Evolutionary conservation across 92 coral and sea anemone species (phyloP).

Genomic region (Montipora capitata): DNA sequence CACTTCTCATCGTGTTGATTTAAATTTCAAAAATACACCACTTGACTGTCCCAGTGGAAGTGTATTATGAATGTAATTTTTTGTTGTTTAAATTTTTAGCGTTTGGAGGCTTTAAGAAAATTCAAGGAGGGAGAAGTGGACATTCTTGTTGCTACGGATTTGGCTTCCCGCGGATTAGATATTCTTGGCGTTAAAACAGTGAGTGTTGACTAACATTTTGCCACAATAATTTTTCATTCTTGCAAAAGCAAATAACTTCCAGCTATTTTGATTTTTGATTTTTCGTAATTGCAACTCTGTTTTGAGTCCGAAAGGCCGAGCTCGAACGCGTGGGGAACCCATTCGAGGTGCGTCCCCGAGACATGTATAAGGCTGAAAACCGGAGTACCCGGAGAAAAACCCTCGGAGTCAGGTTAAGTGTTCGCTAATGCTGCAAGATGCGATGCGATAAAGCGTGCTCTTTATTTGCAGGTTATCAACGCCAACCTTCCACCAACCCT

Average conservation of each 20-base stretch:
- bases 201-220: slow-evolving; percentile 5
- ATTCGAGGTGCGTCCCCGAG: too few relatives aligned
- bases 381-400: too few relatives aligned
- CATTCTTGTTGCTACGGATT: slow-evolving; percentile 93
- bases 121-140: slow-evolving; percentile 94
- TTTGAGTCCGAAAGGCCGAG: too few relatives aligned
- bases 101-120: slow-evolving; percentile 93
- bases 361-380: too few relatives aligned
- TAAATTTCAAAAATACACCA: too few relatives aligned
- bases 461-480: slow-evolving; percentile 82
- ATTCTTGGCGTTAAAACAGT: slow-evolving; percentile 98
- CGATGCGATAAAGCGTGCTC: background rate
- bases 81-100: slow-evolving; percentile 35
- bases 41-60: too few relatives aligned
- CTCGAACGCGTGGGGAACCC: too few relatives aligned
- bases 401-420: too few relatives aligned
- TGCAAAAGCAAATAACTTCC: background rate
- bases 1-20: too few relatives aligned
- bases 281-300: too few relatives aligned
- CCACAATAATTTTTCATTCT: background rate
- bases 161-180: slow-evolving; percentile 96
- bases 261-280: too few relatives aligned
- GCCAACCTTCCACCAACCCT: slow-evolving; percentile 89
- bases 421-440: background rate
- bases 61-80: too few relatives aligned